Conservation (phyloP, 2,797 vertebrate genomes). For the Enteromius treurensis region DNA sequence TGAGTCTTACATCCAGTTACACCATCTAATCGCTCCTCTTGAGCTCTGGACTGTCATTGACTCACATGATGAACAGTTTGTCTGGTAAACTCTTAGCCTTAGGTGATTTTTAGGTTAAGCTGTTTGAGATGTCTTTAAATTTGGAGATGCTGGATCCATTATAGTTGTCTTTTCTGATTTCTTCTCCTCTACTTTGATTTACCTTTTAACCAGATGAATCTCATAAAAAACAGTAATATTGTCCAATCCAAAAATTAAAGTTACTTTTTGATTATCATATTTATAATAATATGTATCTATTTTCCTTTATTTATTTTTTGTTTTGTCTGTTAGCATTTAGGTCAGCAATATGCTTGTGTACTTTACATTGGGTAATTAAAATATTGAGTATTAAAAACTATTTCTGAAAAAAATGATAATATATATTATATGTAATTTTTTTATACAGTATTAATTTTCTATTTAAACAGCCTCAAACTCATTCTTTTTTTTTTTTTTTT, state of each 20-base stretch:
- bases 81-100: neutral
- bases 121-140: neutral
- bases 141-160: neutral
- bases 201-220: neutral
- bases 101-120: neutral
- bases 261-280: too few species aligned
- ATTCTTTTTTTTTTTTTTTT: neutral
- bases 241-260: neutral
- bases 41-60: neutral
- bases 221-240: neutral
- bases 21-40: constrained; percentile 35
- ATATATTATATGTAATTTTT: constrained; percentile 1
- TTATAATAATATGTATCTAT: too few species aligned
- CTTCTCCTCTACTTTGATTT: neutral
- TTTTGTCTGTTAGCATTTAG: constrained; percentile 22
- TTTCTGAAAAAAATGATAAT: neutral
- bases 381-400: neutral
- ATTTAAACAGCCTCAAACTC: neutral
- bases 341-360: neutral
- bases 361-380: neutral
- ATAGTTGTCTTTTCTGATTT: constrained; percentile 22
- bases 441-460: neutral
- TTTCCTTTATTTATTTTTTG: neutral
- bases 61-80: neutral
- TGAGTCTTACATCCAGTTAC: constrained; percentile 14